Conservation (phyloP, 1,140 invertebrate species). For the Helicorthomorpha holstii region DNA sequence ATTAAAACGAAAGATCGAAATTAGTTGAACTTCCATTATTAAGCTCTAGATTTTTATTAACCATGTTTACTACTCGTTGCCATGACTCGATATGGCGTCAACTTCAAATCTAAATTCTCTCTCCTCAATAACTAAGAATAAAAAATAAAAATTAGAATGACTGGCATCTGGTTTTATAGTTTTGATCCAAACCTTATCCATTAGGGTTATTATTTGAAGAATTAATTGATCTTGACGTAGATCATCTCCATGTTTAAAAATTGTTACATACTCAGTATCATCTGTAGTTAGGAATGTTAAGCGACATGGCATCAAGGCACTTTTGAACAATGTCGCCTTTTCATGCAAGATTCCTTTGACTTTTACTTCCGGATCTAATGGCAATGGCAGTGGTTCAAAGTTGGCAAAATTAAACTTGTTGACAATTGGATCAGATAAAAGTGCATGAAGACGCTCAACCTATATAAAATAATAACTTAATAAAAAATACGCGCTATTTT, state of each 20-base stretch:
- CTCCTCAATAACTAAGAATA: constrained; percentile 64
- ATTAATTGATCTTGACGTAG: constrained; percentile 97
- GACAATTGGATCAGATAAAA: constrained; percentile 60
- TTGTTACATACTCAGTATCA: constrained; percentile 79
- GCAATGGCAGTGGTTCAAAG: constrained; percentile 84
- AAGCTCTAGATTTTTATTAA: constrained; percentile 10
- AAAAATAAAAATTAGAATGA: no score
- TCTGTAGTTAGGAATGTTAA: constrained; percentile 73
- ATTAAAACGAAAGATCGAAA: constrained; percentile 9
- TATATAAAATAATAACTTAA: constrained; percentile 20
- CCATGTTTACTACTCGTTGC: constrained; percentile 91
- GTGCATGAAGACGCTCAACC: constrained; percentile 64
- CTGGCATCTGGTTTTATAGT: not conserved
- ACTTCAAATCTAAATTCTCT: constrained; percentile 86
- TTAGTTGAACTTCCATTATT: not conserved
- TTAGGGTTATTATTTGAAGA: constrained; percentile 86
- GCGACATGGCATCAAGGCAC: constrained; percentile 91
- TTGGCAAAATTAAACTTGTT: constrained; percentile 76
- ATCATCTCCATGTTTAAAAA: constrained; percentile 98
- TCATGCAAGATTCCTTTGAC: constrained; percentile 77
- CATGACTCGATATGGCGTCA: constrained; percentile 85
- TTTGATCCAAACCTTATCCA: constrained; percentile 48
- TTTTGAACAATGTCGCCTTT: constrained; percentile 84
- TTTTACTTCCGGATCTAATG: constrained; percentile 75
- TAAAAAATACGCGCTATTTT: no score